These are phyloP conservation scores for Axinella damicornis DNA, from an alignment of 37 sponge, comb jelly and placozoan genomes.

Conservation along the genomic window DNA sequence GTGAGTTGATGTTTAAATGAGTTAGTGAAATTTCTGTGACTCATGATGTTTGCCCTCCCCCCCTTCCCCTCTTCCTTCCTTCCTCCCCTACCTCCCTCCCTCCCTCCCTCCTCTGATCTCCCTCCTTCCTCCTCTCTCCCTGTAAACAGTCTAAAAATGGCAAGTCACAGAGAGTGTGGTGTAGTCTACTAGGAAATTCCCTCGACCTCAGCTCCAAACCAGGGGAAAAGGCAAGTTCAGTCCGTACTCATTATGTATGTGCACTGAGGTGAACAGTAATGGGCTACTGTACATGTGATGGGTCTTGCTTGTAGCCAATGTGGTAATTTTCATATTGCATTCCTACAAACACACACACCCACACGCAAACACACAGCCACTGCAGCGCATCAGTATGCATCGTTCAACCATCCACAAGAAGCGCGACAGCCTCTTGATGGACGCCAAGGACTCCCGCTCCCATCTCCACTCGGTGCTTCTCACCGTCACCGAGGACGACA, in stretches of 20 bases:
- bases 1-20: neutral
- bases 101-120: no score
- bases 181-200: neutral
- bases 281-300: no score
- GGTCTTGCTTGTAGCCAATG: no score
- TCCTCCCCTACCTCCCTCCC: no score
- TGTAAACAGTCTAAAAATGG: constrained; percentile 16
- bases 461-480: constrained; percentile 18
- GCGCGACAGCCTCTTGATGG: constrained; percentile 48
- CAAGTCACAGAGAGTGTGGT: constrained; percentile 35
- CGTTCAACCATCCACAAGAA: constrained; percentile 9
- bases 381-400: constrained; percentile 16
- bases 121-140: no score
- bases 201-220: constrained; percentile 10
- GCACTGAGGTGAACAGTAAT: no score
- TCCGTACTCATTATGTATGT: neutral
- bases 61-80: no score
- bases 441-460: constrained; percentile 21
- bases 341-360: no score
- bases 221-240: constrained; percentile 13
- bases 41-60: no score
- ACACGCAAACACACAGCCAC: constrained; percentile 10
- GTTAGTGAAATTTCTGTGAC: no score
- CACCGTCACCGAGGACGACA: neutral
- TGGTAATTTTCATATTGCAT: no score